Conservation (phyloP, 2,888 invertebrate genomes). For the Nysson spinosus region DNA sequence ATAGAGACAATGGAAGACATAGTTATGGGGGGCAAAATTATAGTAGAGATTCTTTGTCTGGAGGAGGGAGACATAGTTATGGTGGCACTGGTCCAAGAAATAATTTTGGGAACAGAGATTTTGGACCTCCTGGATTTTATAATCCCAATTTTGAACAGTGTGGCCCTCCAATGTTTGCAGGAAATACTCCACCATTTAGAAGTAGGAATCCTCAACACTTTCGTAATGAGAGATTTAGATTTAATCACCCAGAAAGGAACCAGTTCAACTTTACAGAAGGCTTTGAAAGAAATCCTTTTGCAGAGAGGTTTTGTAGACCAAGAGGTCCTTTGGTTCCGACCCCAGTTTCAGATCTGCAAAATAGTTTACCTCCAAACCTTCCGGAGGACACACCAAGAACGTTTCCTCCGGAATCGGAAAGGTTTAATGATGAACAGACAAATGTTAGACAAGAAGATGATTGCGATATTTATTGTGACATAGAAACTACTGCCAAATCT, state of each 20-base stretch:
- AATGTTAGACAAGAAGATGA: conserved; percentile 72
- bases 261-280: conserved; percentile 37
- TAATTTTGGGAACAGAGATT: conserved; percentile 67
- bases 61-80: conserved; percentile 73
- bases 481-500: conserved; percentile 78
- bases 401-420: conserved; percentile 34
- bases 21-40: conserved; percentile 73
- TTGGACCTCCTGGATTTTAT: conserved; percentile 66
- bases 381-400: conserved; percentile 51
- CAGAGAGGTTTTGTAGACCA: conserved; percentile 38
- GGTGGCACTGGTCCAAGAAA: conserved; percentile 73
- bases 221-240: conserved; percentile 58
- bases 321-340: conserved; percentile 35
- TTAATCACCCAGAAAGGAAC: conserved; percentile 51
- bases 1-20: conserved; percentile 68
- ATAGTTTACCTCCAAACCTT: conserved; percentile 44
- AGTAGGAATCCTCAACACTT: conserved; percentile 71
- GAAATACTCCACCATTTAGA: conserved; percentile 66
- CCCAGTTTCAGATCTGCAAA: too few species aligned
- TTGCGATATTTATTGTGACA: conserved; percentile 82
- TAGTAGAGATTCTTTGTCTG: conserved; percentile 77
- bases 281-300: conserved; percentile 33
- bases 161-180: conserved; percentile 62
- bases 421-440: conserved; percentile 20
- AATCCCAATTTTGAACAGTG: conserved; percentile 69